phyloP scores from a whole-genome alignment of 2,888 invertebrate genomes.

The Neoaliturus tenellus region DNA sequence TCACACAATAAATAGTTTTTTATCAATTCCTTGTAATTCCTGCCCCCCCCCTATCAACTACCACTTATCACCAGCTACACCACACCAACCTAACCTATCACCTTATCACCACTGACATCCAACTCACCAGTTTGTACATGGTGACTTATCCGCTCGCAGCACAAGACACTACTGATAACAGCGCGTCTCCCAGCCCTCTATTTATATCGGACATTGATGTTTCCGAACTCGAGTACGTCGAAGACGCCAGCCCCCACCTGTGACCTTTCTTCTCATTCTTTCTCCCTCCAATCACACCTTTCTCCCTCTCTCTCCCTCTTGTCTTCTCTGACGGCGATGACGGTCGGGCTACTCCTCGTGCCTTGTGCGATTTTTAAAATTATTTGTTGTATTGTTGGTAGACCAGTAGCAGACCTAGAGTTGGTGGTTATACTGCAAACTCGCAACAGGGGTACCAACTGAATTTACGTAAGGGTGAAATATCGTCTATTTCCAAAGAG shows the following conservation, averaged over 20 bases:
- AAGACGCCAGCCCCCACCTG: conserved; percentile 36
- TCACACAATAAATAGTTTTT: no score
- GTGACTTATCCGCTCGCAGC: not conserved
- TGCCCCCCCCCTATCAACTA: no score
- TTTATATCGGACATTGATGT: conserved; percentile 55
- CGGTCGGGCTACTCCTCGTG: no score
- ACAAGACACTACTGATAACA: conserved; percentile 50
- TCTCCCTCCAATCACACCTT: conserved; percentile 12
- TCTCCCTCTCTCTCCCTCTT: conserved; percentile 29
- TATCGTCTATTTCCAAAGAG: no score
- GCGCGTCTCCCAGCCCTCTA: conserved; percentile 21
- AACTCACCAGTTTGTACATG: conserved; percentile 53
- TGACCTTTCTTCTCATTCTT: conserved; percentile 53
- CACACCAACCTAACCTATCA: not conserved
- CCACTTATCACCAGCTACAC: no score
- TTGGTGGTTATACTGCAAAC: no score
- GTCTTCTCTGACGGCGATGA: not conserved
- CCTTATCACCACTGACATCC: not conserved
- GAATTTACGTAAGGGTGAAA: no score
- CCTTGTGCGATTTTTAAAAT: no score
- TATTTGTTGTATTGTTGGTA: no score
- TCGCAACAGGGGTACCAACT: no score
- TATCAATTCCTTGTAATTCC: no score
- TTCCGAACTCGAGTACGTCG: conserved; percentile 41
- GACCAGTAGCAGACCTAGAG: no score